Conservation (phyloP, 2,888 invertebrate species). For the Amiota communis region DNA sequence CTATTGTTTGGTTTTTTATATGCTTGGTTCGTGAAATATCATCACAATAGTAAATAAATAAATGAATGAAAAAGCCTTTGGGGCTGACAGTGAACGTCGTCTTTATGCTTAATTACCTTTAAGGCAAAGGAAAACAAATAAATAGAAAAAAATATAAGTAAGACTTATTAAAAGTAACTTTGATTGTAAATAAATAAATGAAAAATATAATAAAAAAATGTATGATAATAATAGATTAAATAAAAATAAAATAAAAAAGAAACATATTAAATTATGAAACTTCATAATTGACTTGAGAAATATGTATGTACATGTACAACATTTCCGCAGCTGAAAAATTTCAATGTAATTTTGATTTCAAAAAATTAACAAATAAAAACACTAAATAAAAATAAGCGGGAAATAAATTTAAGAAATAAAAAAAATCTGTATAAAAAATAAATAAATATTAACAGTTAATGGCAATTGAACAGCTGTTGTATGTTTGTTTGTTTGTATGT, state of each 20-base stretch:
- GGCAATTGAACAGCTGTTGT: slow-evolving; percentile 10
- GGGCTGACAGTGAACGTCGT: too few species aligned
- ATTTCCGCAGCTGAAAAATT: background rate
- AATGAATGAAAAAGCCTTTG: too few species aligned
- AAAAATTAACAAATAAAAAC: background rate
- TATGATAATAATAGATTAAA: background rate
- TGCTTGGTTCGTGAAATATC: too few species aligned
- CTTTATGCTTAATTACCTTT: too few species aligned
- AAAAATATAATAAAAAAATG: too few species aligned
- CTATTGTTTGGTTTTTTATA: too few species aligned
- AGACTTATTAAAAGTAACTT: too few species aligned
- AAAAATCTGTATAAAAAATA: background rate
- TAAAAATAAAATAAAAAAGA: background rate
- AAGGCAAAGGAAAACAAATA: too few species aligned
- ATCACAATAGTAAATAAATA: too few species aligned
- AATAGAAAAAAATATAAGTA: too few species aligned
- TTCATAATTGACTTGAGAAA: too few species aligned
- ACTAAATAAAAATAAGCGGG: slow-evolving; percentile 1
- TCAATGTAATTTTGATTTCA: background rate
- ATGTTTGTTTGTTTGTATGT: background rate
- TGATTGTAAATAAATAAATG: too few species aligned
- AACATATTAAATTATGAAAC: background rate
- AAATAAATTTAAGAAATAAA: slow-evolving; percentile 2
- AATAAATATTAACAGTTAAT: slow-evolving; percentile 12
- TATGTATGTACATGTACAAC: background rate